Evolutionary conservation across 92 coral and sea anemone species (phyloP).

Genomic region (Metridium senile): DNA sequence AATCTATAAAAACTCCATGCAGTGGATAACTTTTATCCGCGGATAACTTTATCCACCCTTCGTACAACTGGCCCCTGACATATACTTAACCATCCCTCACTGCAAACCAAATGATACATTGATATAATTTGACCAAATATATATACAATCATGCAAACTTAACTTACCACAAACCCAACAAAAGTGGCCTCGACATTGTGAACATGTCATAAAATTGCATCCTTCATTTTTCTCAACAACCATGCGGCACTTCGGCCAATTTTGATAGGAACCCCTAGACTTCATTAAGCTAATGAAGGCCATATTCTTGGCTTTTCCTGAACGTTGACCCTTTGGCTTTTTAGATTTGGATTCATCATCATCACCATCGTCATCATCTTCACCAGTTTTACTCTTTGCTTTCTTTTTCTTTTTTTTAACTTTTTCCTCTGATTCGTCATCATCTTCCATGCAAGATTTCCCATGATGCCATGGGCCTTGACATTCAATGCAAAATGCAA

Average conservation of each 20-base stretch:
- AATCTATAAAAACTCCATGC: no score
- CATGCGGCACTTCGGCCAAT: slow-evolving; percentile 82
- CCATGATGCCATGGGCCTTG: slow-evolving; percentile 83
- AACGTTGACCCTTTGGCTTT: neutral
- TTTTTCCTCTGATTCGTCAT: slow-evolving; percentile 13
- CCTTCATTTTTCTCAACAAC: slow-evolving; percentile 87
- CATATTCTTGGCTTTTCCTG: slow-evolving; percentile 23
- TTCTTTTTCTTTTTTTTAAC: slow-evolving; percentile 23
- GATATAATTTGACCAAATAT: no score
- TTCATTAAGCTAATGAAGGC: slow-evolving; percentile 66
- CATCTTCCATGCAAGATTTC: slow-evolving; percentile 61
- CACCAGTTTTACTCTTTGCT: neutral
- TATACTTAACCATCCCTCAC: no score
- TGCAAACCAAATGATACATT: no score
- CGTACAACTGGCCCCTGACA: no score
- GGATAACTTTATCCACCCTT: no score
- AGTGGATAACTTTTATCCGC: no score
- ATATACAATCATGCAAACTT: no score
- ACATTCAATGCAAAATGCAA: slow-evolving; percentile 92
- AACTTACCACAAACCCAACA: slow-evolving; percentile 97
- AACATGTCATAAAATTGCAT: slow-evolving; percentile 91
- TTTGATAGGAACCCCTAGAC: slow-evolving; percentile 62
- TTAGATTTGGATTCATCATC: slow-evolving; percentile 5
- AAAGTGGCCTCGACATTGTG: slow-evolving; percentile 76
- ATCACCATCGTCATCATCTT: slow-evolving; percentile 13